Conservation (phyloP, 2,113 vertebrate genomes). For the Lanius ludovicianus region DNA sequence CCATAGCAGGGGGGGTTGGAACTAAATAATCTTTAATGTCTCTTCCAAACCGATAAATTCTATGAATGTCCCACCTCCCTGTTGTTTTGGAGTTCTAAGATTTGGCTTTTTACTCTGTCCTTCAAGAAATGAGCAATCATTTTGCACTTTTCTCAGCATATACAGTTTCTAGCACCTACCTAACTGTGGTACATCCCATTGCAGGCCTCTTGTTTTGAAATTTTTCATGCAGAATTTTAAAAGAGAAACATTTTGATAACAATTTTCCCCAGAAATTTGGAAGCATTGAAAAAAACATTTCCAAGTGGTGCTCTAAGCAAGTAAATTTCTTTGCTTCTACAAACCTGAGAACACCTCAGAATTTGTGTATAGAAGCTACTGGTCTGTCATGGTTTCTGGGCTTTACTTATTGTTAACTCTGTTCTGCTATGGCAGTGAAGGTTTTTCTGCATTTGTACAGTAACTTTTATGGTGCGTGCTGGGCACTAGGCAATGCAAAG, state of each 20-base stretch:
- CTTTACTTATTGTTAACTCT: neutral
- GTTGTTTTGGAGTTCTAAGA: neutral
- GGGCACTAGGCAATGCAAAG: neutral
- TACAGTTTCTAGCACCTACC: neutral
- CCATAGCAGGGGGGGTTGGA: accelerated
- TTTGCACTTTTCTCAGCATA: neutral
- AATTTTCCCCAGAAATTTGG: neutral
- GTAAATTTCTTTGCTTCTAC: neutral
- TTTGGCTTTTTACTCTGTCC: neutral
- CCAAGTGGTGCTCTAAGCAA: neutral
- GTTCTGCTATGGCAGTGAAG: neutral
- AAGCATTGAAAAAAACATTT: neutral
- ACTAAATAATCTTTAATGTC: neutral
- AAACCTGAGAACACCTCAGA: neutral
- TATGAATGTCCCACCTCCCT: neutral
- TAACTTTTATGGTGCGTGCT: neutral
- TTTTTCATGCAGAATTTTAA: neutral
- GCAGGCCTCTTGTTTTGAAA: neutral
- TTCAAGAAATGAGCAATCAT: neutral
- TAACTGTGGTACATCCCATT: neutral
- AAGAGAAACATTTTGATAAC: neutral
- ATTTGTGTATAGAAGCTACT: neutral
- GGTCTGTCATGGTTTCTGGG: neutral
- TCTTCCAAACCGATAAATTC: neutral
- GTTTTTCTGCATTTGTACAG: neutral